phyloP scores from a whole-genome alignment of 2,888 invertebrate genomes.

The Acleris emargana region DNA sequence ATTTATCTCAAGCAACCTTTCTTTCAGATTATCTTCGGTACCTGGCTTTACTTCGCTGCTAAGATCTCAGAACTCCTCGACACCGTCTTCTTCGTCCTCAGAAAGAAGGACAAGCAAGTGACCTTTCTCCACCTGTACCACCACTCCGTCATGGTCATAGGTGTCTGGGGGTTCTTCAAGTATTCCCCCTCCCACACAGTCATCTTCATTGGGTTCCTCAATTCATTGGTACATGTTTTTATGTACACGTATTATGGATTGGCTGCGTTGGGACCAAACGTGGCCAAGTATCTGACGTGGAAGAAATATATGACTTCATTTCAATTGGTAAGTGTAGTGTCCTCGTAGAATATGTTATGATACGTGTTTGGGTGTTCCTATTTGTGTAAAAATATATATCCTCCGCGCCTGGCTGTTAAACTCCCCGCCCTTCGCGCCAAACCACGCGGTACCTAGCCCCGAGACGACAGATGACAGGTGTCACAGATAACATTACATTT shows the following conservation, averaged over 20 bases:
- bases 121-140: constrained; percentile 96
- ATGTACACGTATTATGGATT: constrained; percentile 93
- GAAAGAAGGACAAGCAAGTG: constrained; percentile 90
- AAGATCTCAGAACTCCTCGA: constrained; percentile 91
- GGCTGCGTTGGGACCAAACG: constrained; percentile 89
- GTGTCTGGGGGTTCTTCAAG: constrained; percentile 89
- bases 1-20: too few species aligned
- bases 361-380: too few species aligned
- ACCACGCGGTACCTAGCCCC: too few species aligned
- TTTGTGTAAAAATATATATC: too few species aligned
- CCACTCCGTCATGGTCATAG: constrained; percentile 89
- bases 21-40: constrained; percentile 72
- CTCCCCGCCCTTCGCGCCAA: too few species aligned
- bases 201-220: constrained; percentile 87
- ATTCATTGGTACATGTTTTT: constrained; percentile 90
- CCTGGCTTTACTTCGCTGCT: constrained; percentile 89
- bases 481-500: too few species aligned
- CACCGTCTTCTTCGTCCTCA: constrained; percentile 93
- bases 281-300: constrained; percentile 92
- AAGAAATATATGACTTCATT: constrained; percentile 92
- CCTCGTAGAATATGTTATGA: too few species aligned
- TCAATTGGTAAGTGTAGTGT: constrained; percentile 89
- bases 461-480: too few species aligned
- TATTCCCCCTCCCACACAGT: constrained; percentile 90
- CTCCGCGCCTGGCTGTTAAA: too few species aligned